These are phyloP conservation scores for Clostera curtula DNA, from an alignment of 2,888 invertebrate species.

Conservation along the genomic window DNA sequence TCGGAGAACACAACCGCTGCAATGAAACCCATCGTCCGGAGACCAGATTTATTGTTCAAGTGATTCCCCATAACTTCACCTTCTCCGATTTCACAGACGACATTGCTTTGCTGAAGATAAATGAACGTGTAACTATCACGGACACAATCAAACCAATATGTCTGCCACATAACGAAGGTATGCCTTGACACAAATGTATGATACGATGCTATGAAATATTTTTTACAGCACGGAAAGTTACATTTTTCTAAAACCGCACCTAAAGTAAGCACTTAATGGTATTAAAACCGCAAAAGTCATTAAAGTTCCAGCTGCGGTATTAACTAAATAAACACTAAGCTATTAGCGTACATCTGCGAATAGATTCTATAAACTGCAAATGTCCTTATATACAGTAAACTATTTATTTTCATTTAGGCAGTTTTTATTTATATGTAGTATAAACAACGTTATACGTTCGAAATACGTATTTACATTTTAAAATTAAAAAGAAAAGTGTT, in stretches of 20 bases:
- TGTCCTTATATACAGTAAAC: no score
- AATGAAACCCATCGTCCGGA: slow-evolving; percentile 81
- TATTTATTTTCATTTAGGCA: no score
- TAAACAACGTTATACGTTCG: no score
- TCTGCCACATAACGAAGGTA: slow-evolving; percentile 80
- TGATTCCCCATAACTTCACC: slow-evolving; percentile 86
- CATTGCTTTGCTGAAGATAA: slow-evolving; percentile 85
- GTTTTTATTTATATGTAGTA: no score
- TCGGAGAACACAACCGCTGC: slow-evolving; percentile 91
- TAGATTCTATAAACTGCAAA: not conserved
- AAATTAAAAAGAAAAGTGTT: no score
- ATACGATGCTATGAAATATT: no score
- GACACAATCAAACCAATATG: slow-evolving; percentile 88
- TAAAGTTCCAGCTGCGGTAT: no score
- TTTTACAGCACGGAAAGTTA: not conserved
- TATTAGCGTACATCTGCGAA: not conserved
- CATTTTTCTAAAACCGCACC: not conserved
- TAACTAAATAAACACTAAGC: no score
- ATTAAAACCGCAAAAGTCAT: no score
- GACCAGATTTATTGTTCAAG: slow-evolving; percentile 82
- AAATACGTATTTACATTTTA: no score
- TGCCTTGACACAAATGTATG: no score
- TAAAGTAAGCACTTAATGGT: no score
- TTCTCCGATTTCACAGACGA: slow-evolving; percentile 90
- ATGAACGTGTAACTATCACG: slow-evolving; percentile 84